Base-by-base conservation (phyloP, 2,113 vertebrate species). In the Aphelocoma coerulescens region DNA sequence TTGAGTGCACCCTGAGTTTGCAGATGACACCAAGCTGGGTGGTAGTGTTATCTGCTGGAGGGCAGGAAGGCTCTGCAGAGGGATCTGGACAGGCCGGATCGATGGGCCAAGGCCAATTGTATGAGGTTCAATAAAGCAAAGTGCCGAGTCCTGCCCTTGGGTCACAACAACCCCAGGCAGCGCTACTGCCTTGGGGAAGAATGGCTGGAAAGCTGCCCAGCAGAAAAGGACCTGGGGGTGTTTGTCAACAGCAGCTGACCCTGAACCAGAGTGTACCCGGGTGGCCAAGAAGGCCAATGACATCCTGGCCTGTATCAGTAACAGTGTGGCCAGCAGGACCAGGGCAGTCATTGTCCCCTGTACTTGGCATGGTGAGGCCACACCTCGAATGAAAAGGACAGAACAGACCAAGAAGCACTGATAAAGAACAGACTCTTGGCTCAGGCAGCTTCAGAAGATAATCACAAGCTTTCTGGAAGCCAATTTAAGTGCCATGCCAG, bases 391-490 rank as follows among this genome's bases (percentile, higher is more conserved):
- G 52, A 78, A 88, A 83, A 77, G 58, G 44, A 87, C 57, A 72
- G 92, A 88, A 68, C 41, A 93, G 72, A 90, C 32, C 80, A 93
- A 93, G 90, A 77, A 92, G 61, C 32, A 55, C 43, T 91, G 93
- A 96, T 91, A 93, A 87, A 97, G 93, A 97, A 75, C 93, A 96
- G 95, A 86, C 65, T 95, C 33, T 49, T 95, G 95, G 95, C 96
- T 96, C 83, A 87, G 65, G 23, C 4, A 4, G 49, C 75, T 93
- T 88, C 83, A 78, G 80, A 80, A 93, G 85, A 96, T 94, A 91
- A 96, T 94, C 85, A 91, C 76, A 91, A 81, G 83, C 79, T 96
- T 96, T 95, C 90, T 96, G 95, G 92, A 96, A 96, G 83, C 44
- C 83, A 95, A 62, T 94, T 92, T 88, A 92, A 93, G 93, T 89